Evolutionary conservation across 2,113 vertebrate species (phyloP), one percentile per base, ranked within the genome.

Genomic region (Microcebus ravelobensis): DNA sequence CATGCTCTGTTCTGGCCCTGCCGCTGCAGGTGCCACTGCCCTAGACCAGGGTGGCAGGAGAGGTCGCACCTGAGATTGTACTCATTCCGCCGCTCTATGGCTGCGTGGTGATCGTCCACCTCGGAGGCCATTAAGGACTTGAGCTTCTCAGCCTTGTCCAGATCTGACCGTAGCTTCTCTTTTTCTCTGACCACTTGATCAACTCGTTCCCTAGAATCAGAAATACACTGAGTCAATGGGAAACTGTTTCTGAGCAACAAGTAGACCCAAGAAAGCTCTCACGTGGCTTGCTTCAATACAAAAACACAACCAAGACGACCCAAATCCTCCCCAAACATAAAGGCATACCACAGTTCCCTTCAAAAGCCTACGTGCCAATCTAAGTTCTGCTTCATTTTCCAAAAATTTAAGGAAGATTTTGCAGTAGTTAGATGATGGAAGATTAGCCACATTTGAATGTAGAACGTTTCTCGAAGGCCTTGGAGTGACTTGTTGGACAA

Each of bases 121-220:
- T 99, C 99, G 0, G 99, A 98, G 9, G 99, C 99, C 97, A 99
- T 99, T 18, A 99, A 98, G 34, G 98, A 99, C 97, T 99, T 99
- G 61, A 99, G 98, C 93, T 99, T 99, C 87, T 99, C 99, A 0
- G 99, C 99, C 84, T 99, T 99, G 36, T 99, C 99, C 98, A 99
- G 97, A 97, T 99, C 99, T 0, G 98, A 98, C 0, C 98, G 98
- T 61, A 99, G 98, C 97, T 99, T 99, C 96, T 99, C 99, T 61
- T 99, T 99, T 97, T 99, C 99, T 94, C 99, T 98, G 96, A 98
- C 98, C 91, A 99, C 99, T 87, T 99, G 98, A 97, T 99, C 99
- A 2, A 99, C 98, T 36, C 98, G 97, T 94, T 99, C 99, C 97
- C 99, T 99, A 96, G 25, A 48, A 94, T 6, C 61, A 71, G 70